phyloP scores from a whole-genome alignment of 2,888 invertebrate genomes.

The Monochamus alternatus region DNA sequence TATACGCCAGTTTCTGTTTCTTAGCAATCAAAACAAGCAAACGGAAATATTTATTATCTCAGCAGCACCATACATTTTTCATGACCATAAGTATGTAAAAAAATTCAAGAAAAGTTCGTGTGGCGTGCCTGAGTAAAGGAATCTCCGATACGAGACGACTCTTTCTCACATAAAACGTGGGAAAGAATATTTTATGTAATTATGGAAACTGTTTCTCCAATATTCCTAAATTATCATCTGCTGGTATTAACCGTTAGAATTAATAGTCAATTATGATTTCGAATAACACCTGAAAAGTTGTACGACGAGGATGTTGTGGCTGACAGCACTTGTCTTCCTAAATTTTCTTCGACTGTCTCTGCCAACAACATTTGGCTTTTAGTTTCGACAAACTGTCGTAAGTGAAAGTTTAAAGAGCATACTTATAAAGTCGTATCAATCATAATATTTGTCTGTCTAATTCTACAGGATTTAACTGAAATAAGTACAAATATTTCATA shows the following conservation, averaged over 20 bases:
- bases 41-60: neutral
- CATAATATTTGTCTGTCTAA: too few species aligned
- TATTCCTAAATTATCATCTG: conserved; percentile 8
- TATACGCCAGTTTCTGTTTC: neutral
- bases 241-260: conserved; percentile 2
- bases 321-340: too few species aligned
- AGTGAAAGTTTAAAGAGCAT: too few species aligned
- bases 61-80: conserved; percentile 1
- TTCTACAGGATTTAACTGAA: too few species aligned
- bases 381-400: too few species aligned
- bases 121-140: conserved; percentile 5
- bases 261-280: conserved; percentile 2
- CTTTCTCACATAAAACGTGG: conserved; percentile 13
- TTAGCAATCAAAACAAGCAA: neutral
- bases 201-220: conserved; percentile 10
- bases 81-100: conserved; percentile 8
- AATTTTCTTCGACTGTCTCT: too few species aligned
- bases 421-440: too few species aligned
- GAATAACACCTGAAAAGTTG: conserved; percentile 8
- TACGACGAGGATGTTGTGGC: neutral
- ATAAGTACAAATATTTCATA: too few species aligned
- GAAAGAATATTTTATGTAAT: conserved; percentile 11
- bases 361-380: too few species aligned
- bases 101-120: conserved; percentile 1
- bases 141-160: conserved; percentile 4